Conservation (phyloP, 2,113 vertebrate genomes). For the Paraplagusia blochii region DNA sequence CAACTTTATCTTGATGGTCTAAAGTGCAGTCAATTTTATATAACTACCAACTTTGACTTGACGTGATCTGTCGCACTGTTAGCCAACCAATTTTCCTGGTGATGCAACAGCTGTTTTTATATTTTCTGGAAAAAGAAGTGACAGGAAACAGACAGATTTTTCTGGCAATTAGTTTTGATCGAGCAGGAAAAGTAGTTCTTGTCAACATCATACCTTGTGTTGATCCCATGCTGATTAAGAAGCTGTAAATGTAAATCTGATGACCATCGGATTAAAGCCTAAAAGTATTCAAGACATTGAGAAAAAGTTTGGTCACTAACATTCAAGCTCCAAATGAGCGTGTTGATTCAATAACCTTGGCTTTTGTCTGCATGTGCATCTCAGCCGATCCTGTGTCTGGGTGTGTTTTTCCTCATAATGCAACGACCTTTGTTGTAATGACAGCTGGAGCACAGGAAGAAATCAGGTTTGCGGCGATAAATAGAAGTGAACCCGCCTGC, state of each 20-base stretch:
- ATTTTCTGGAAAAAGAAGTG: too few relatives aligned
- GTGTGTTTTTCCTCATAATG: background rate
- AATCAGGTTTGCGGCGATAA: conserved; percentile 13
- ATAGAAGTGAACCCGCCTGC: conserved; percentile 3
- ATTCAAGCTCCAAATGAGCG: background rate
- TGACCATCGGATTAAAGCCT: too few relatives aligned
- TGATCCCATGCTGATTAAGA: too few relatives aligned
- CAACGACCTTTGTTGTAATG: background rate
- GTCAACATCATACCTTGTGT: too few relatives aligned
- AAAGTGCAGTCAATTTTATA: too few relatives aligned
- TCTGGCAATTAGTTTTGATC: background rate
- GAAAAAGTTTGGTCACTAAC: background rate
- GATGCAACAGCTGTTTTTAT: too few relatives aligned
- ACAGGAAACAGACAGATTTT: background rate
- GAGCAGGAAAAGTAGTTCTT: background rate
- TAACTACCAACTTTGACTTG: too few relatives aligned
- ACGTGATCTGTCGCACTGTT: too few relatives aligned
- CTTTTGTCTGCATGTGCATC: conserved; percentile 1
- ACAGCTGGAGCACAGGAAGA: background rate
- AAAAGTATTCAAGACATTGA: too few relatives aligned
- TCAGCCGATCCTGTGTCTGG: conserved; percentile 6
- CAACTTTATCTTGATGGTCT: too few relatives aligned
- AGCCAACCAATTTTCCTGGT: too few relatives aligned
- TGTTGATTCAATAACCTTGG: conserved; percentile 17
- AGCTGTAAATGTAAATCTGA: too few relatives aligned